Base-by-base conservation (phyloP, 2,888 invertebrate genomes). In the Apoda limacodes region DNA sequence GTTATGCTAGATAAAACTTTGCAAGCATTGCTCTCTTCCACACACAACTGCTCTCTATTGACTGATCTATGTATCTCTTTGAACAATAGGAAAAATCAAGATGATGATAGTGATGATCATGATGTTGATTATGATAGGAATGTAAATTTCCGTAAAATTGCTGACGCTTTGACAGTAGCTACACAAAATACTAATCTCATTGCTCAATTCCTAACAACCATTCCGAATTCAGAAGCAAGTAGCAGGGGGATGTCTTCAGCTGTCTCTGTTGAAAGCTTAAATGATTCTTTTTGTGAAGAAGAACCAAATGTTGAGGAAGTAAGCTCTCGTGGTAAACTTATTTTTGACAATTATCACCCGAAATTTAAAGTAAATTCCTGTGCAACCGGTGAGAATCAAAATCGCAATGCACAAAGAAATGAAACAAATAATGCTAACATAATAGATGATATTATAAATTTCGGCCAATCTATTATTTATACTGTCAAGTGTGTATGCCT, bases 191-290 rank as follows among this genome's bases (percentile, higher is more conserved):
- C 59, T 25, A 57, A 48, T 35, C 36, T 57, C 20, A 51, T 75
- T 13, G 50, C 64, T 2, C 67, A 61, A 39, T 56, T 60, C 32
- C 26, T 72, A 25, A 22, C 48, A 2, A 53, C 46, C 27, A 47
- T 53, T 25, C 17, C 30, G 3, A 22, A 6, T n/a, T 15, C 14
- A 6, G 40, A 42, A 13, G 28, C 9, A 5, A 23, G 12, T 10
- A 33, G 28, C n/a, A 40, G 34, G 10, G 41, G 36, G 13, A 19
- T 52, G 25, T 64, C 67, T 2, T 43, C 56, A 9, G 48, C 54
- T 2, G 48, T 69, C 5, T 74, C 76, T 9, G 65, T 75, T 25
- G 64, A 62, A 30, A 70, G 60, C 28, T 35, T 69, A 6, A 43
- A 50, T 24, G 68, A 65, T n/a, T 40, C 53, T 2, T 22, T 51